Evolutionary conservation across 2,113 vertebrate genomes (phyloP), one percentile per base, ranked within the genome.

Genomic region (Bettongia penicillata): DNA sequence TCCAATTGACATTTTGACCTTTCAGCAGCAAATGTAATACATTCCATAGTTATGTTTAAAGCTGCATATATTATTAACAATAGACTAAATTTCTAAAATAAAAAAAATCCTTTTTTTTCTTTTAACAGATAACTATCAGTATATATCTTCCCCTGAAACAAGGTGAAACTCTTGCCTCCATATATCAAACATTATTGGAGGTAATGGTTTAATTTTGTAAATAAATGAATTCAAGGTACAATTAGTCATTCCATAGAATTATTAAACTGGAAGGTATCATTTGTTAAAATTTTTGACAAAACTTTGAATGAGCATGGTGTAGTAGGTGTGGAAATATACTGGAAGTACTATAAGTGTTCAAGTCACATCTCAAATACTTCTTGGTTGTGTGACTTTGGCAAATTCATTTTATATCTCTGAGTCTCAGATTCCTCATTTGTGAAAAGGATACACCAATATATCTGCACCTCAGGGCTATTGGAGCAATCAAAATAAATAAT

Each of bases 211-310:
- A 11, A 90, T 48, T 89, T 90, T 93, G 92, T 94, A 92, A 11
- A 93, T 0, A 48, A 26, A 51, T 19, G 37, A 11, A 93, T 95
- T 89, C 95, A 9, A 92, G 93, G 90, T 95, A 47, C 0, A 43
- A 68, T 96, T 93, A 95, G 4, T 93, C 31, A 47, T 47, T 93
- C 12, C 89, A 93, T 43, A 95, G 31, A 28, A 37, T n/a, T 77
- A 6, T n/a, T n/a, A 22, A n/a, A 77, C 14, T 77, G 3, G 5
- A n/a, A 77, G 61, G 16, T 77, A 37, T 68, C 3, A n/a, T n/a
- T 68, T n/a, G 61, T 14, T 3, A n/a, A 68, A 14, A 68, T 57
- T 68, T n/a, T 68, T 68, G 12, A 68, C 37, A n/a, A n/a, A 68
- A 68, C 19, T 37, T 68, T n/a, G 61, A 16, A 3, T 14, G 14